phyloP scores from a whole-genome alignment of 2,888 invertebrate genomes.

The Coronaproctus castanopsis region DNA sequence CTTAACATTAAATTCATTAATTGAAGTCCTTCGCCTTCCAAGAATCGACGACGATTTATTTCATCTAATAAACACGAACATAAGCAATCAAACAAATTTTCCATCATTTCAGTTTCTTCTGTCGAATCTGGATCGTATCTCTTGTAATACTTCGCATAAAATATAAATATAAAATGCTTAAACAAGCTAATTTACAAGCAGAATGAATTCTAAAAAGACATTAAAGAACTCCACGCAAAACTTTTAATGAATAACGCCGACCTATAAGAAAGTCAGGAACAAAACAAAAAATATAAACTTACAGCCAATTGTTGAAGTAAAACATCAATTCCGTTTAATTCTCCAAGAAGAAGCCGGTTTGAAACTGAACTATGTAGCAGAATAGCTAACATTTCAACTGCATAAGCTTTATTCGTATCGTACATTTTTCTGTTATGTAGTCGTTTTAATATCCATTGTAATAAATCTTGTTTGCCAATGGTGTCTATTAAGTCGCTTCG shows the following conservation, averaged over 20 bases:
- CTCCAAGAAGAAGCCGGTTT: slow-evolving; percentile 63
- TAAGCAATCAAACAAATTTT: slow-evolving; percentile 87
- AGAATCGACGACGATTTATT: slow-evolving; percentile 73
- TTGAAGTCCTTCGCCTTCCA: slow-evolving; percentile 91
- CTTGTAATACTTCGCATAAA: slow-evolving; percentile 83
- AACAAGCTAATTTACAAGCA: too few species aligned
- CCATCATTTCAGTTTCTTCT: slow-evolving; percentile 97
- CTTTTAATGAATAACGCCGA: too few species aligned
- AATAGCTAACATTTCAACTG: slow-evolving; percentile 88
- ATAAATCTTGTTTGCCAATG: slow-evolving; percentile 71
- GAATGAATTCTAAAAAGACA: too few species aligned
- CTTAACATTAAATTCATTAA: slow-evolving; percentile 97
- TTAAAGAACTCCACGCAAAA: too few species aligned
- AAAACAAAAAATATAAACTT: slow-evolving; percentile 23
- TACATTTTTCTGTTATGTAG: slow-evolving; percentile 75
- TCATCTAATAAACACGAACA: slow-evolving; percentile 82
- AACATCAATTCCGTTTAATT: slow-evolving; percentile 87
- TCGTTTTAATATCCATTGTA: slow-evolving; percentile 80
- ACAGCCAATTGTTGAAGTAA: slow-evolving; percentile 83
- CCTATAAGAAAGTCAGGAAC: neutral
- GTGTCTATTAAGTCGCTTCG: slow-evolving; percentile 62
- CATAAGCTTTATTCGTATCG: slow-evolving; percentile 86
- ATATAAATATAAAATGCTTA: too few species aligned
- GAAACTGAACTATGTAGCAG: slow-evolving; percentile 74
- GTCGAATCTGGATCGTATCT: slow-evolving; percentile 73